Evolutionary conservation across 2,888 invertebrate genomes (phyloP), one percentile per base, ranked within the genome.

Genomic region (Nymphalis polychloros): DNA sequence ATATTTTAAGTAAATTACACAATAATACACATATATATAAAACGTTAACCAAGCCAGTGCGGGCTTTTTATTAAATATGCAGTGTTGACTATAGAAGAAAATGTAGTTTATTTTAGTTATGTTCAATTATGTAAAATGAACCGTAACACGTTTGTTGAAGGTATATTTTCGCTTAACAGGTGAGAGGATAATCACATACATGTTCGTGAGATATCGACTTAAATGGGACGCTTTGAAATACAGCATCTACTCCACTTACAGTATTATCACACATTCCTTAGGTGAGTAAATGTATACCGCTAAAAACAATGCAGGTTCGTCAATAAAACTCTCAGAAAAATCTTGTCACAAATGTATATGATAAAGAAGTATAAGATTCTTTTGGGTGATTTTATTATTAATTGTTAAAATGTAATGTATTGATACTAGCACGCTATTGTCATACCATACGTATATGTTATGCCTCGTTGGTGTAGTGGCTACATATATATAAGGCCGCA

Each of bases 171-270:
- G 50, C 57, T 67, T 78, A 79, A 69, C 82, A 92, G 93, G 89
- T 74, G 93, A 93, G 82, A 80, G 85, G 65, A 84, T 87, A 62
- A 77, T 93, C 8, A 83, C 84, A 6, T 93, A 93, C 73, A 80
- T 93, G 80, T 93, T 84, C 68, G 81, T 90, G 19, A 84, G 93
- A 68, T 89, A 90, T 73, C 85, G 87, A 35, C 79, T 93, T 20
- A 87, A 88, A 71, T 93, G 93, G 93, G 87, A 93, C 71, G 92
- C 90, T 13, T 73, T 91, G 6, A 89, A 85, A 70, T 93, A 82
- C 79, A 91, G 92, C 73, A 74, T 92, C 62, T 92, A 89, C 72
- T 89, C 89, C 0, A 92, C 92, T 10, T 92, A 89, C 77, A 83
- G 83, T 55, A 83, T 90, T 67, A 85, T 92, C 52, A 85, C 84